Evolutionary conservation across 2,797 vertebrate species (phyloP).

Genomic region (Anas bernieri): DNA sequence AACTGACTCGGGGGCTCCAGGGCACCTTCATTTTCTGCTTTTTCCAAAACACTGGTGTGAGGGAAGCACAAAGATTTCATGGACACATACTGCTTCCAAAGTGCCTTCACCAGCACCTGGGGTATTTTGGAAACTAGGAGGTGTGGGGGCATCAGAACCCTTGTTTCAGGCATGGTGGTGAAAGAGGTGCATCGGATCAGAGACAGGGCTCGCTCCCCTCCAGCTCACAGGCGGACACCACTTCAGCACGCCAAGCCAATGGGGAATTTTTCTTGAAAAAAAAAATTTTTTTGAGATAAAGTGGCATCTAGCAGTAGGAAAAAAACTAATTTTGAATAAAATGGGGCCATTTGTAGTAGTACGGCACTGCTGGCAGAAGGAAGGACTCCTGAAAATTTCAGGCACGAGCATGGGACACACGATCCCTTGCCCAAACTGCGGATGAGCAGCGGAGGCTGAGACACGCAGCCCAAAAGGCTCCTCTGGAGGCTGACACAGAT

Average conservation of each 20-base stretch:
- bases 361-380: neutral
- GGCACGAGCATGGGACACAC: neutral
- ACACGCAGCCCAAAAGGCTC: neutral
- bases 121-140: neutral
- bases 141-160: neutral
- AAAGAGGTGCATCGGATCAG: neutral
- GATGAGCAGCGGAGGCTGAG: neutral
- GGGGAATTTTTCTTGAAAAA: neutral
- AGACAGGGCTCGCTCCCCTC: neutral
- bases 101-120: too few species aligned
- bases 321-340: neutral
- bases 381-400: neutral
- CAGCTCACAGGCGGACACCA: accelerated
- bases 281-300: neutral
- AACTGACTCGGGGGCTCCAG: neutral
- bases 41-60: neutral
- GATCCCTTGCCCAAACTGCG: neutral
- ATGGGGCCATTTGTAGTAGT: neutral
- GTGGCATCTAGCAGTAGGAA: neutral
- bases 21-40: neutral
- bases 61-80: neutral
- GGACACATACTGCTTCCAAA: neutral
- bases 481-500: slow-evolving; percentile 39
- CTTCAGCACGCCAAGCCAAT: neutral
- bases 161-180: neutral